Base-by-base conservation (phyloP, 2,888 invertebrate genomes). In the Zygaena filipendulae region DNA sequence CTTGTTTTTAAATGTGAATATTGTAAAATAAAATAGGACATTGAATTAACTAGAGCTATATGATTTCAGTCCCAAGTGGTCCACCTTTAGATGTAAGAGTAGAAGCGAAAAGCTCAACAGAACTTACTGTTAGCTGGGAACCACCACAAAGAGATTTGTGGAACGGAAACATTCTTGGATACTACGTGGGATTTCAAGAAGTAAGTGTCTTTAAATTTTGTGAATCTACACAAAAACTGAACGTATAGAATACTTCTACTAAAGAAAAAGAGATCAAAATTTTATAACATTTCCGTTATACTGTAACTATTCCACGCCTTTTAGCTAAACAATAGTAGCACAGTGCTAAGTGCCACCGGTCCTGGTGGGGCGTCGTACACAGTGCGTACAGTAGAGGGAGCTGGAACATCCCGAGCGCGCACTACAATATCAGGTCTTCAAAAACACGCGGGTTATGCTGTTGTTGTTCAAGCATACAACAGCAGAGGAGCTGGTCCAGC, bases 101-200 rank as follows among this genome's bases (percentile, higher is more conserved):
- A 22, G 91, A 92, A 66, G 85, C 93, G 1, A 88, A 90, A 61
- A 91, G 90, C 61, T 92, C 92, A 4, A 91, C 92, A 1, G 92
- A 92, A 67, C 81, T 93, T 35, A 85, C 87, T 37, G 88, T 93
- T 23, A 88, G 87, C 27, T 94, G 93, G 94, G 91, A 92, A 60
- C 90, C 94, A 14, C 94, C 94, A 11, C 86, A 90, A 49, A 83
- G 88, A 46, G 91, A 92, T 53, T 82, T 90, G 35, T 93, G 93
- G 92, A 92, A 93, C 57, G 93, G 93, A 22, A 91, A 91, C 51
- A 83, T 93, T 41, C 81, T 92, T 1, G 94, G 94, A 30, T 93
- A 92, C 66, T 92, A 92, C 56, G 90, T 93, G 13, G 92, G 92
- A 44, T 92, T 90, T 79, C 89, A 91, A 59, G 86, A 88, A 60